Evolutionary conservation across 2,113 vertebrate genomes (phyloP), one percentile per base, ranked within the genome.

Genomic region (Hassar affinis): DNA sequence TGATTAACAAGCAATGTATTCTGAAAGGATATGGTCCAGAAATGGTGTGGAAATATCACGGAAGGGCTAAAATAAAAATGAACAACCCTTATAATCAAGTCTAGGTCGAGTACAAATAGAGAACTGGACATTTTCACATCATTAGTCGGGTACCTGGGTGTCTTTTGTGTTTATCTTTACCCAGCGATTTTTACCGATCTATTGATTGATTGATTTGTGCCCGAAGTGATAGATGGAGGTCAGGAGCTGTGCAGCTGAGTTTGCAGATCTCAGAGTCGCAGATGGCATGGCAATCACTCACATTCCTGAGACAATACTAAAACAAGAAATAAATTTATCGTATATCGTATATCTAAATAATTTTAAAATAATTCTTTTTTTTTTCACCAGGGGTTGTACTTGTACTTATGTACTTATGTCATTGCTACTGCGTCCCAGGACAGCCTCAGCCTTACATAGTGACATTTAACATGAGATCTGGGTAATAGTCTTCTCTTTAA

Each of bases 201-300:
- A 66, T 35, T 35, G 62, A 35, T 8, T 35, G 30, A 86, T 82
- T 82, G 74, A 84, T 72, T 49, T 78, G 79, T 80, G 59, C 38
- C 66, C 18, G 74, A 47, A 86, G 52, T 72, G 30, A 68, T 25
- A 84, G 25, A 74, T 80, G 27, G 42, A 59, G 59, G 52, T 59
- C 56, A 79, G 18, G 76, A 35, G 10, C 74, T 35, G 33, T 68
- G 25, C 27, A 61, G 69, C 72, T 42, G 33, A 85, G 25, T 56
- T 64, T 85, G 66, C 61, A 75, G n/a, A 54, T 68, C 75, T 82
- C 8, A 59, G 59, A 79, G 74, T 22, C 56, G 54, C 27, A 78
- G 27, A 64, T 69, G 61, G 75, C 22, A n/a, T 57, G 35, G 17
- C 14, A n/a, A 80, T 66, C 61, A 33, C 17, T 66, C 61, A 33